A percentile compares a stretch with the other conserved stretches of the same genome.
These are phyloP conservation scores for Penelope pileata DNA, from an alignment of 2,113 vertebrate species.

Conservation along the genomic window DNA sequence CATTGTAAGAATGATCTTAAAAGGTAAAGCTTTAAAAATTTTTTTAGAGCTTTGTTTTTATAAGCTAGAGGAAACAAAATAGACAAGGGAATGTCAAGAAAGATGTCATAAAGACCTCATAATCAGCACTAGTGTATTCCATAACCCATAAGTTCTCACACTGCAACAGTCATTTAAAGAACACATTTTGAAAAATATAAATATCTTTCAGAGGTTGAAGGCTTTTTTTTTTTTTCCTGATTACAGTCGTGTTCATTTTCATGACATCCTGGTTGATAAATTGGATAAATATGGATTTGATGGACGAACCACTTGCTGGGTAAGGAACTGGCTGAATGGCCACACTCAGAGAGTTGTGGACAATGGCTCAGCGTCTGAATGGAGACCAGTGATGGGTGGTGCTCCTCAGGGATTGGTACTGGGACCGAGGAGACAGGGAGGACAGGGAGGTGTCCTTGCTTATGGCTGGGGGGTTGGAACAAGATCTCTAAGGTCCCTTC, in stretches of 20 bases:
- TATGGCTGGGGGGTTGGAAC: no score
- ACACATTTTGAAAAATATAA: background rate
- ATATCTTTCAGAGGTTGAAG: background rate
- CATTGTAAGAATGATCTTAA: background rate
- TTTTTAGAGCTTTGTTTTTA: background rate
- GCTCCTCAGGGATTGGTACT: no score
- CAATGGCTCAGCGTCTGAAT: no score
- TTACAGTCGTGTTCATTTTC: background rate
- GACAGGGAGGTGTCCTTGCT: no score
- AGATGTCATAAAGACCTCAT: background rate
- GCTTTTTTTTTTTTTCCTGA: background rate
- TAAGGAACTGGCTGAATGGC: no score
- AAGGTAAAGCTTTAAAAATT: background rate
- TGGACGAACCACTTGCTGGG: no score
- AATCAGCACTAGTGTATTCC: background rate
- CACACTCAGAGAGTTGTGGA: no score
- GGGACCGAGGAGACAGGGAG: no score
- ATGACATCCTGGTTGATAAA: no score
- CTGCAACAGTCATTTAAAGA: background rate
- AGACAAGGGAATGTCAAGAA: background rate
- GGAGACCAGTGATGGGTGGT: no score
- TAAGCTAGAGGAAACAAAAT: background rate
- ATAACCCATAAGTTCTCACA: background rate
- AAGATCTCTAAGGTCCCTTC: no score
- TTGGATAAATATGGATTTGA: no score